These are phyloP conservation scores for Rosalia funebris DNA, from an alignment of 2,888 invertebrate species.

Conservation along the genomic window DNA sequence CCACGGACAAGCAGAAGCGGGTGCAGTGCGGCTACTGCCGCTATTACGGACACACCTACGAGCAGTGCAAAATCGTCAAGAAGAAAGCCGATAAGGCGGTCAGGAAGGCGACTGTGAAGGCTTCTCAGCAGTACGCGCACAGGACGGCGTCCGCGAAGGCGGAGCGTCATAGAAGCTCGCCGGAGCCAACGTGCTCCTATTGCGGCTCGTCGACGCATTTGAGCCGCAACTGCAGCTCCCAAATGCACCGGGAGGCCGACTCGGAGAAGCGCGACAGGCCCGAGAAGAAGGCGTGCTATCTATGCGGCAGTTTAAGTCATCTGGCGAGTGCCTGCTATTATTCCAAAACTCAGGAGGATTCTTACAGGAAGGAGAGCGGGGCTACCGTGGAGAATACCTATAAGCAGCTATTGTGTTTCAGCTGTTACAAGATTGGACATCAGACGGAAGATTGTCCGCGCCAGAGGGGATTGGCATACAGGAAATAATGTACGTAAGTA, in stretches of 20 bases:
- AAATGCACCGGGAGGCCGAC: neutral
- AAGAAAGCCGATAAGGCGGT: neutral
- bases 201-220: neutral
- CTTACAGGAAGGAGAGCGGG: neutral
- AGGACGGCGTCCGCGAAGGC: neutral
- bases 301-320: neutral
- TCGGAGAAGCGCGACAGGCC: neutral
- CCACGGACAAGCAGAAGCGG: neutral
- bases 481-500: slow-evolving; percentile 8
- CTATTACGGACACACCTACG: neutral
- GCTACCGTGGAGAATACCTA: neutral
- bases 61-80: too few species aligned
- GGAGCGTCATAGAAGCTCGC: neutral
- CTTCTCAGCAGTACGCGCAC: neutral
- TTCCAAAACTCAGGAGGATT: too few species aligned
- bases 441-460: neutral
- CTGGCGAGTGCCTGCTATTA: neutral
- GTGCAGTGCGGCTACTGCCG: neutral
- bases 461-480: neutral
- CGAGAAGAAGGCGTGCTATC: neutral
- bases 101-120: neutral
- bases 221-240: neutral
- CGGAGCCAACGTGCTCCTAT: neutral
- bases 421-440: slow-evolving; percentile 9
- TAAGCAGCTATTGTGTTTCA: slow-evolving; percentile 1